These are phyloP conservation scores for Plectropomus leopardus DNA, from an alignment of 2,113 vertebrate species.

Conservation along the genomic window DNA sequence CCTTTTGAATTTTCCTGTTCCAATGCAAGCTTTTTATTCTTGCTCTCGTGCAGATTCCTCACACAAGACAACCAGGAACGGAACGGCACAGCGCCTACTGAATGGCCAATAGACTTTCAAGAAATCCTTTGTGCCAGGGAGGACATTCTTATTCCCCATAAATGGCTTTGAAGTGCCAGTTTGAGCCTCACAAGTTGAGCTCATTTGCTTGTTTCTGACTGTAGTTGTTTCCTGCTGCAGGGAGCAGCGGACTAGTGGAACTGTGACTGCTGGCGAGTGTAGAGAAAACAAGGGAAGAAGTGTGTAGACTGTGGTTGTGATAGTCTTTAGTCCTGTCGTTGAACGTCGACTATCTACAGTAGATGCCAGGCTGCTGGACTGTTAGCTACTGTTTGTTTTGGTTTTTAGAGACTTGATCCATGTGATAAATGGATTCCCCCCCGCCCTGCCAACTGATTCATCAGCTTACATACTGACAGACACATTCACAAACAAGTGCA, in stretches of 20 bases:
- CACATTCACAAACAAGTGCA: slow-evolving; percentile 32
- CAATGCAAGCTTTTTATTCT: slow-evolving; percentile 49
- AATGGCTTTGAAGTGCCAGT: slow-evolving; percentile 25
- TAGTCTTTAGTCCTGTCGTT: slow-evolving; percentile 78
- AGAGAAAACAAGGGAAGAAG: slow-evolving; percentile 62
- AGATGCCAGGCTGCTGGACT: slow-evolving; percentile 76
- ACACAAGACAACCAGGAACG: slow-evolving; percentile 88
- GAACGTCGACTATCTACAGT: slow-evolving; percentile 74
- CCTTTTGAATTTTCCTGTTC: slow-evolving; percentile 14
- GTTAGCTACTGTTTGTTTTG: slow-evolving; percentile 72
- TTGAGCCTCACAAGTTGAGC: slow-evolving; percentile 28
- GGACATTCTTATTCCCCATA: neutral
- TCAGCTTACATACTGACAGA: slow-evolving; percentile 51
- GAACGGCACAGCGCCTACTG: slow-evolving; percentile 88
- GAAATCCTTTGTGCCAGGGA: slow-evolving; percentile 65
- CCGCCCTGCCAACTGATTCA: slow-evolving; percentile 50
- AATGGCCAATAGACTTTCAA: slow-evolving; percentile 69
- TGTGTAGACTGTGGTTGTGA: slow-evolving; percentile 80
- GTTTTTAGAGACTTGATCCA: slow-evolving; percentile 58
- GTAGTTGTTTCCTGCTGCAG: slow-evolving; percentile 38
- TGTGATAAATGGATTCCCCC: slow-evolving; percentile 41
- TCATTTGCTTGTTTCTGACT: slow-evolving; percentile 51
- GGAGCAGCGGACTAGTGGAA: slow-evolving; percentile 50
- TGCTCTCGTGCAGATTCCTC: slow-evolving; percentile 78
- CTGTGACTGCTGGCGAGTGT: slow-evolving; percentile 52